Percentiles rank a stretch among this genome's conserved stretches.
Evolutionary conservation across 2,797 vertebrate genomes (phyloP).

Genomic region (Eulemur albifrons): DNA sequence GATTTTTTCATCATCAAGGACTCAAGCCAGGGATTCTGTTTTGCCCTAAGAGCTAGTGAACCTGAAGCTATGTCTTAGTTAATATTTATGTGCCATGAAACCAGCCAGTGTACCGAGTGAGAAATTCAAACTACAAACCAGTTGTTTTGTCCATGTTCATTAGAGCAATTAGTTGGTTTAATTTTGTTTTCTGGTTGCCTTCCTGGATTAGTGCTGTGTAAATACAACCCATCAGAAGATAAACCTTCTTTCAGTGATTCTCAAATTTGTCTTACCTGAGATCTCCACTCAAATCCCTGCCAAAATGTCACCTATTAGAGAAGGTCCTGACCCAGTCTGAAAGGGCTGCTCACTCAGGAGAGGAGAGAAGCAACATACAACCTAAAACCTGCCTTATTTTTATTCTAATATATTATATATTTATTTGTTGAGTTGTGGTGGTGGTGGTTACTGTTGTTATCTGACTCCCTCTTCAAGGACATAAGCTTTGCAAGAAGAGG

Average conservation of each 20-base stretch:
- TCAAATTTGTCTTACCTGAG: not conserved
- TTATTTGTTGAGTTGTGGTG: not conserved
- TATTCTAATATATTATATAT: not conserved
- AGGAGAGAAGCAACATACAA: not conserved
- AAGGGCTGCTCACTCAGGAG: not conserved
- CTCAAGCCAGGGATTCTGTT: not conserved
- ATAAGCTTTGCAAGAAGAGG: not conserved
- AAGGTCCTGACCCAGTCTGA: not conserved
- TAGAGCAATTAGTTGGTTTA: not conserved
- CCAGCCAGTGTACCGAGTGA: not conserved
- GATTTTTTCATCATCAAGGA: not conserved
- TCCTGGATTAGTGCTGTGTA: not conserved
- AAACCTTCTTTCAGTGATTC: not conserved
- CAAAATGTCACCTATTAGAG: not conserved
- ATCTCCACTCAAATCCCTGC: not conserved
- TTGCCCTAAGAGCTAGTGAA: not conserved
- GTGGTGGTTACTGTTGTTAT: not conserved
- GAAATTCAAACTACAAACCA: not conserved
- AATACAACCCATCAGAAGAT: not conserved
- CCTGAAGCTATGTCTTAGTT: not conserved
- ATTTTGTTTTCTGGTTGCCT: not conserved
- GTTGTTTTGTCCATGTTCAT: not conserved
- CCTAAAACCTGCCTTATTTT: not conserved
- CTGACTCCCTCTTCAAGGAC: not conserved
- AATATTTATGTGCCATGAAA: not conserved